Evolutionary conservation across 2,113 vertebrate genomes (phyloP), one percentile per base, ranked within the genome.

Genomic region (Vimba vimba): DNA sequence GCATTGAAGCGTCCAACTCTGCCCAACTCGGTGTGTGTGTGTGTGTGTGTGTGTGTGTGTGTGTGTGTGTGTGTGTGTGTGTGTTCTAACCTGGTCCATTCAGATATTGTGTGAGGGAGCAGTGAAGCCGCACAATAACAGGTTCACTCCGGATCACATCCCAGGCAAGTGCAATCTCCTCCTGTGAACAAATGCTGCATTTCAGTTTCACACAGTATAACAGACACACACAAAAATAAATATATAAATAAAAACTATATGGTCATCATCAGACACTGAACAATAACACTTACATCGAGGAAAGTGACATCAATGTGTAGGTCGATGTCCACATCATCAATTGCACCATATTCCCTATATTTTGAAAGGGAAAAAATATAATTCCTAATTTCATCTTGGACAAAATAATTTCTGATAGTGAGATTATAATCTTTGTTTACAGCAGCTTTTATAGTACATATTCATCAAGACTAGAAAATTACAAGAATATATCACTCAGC

Each of bases 321-420:
- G 93, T 97, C 97, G 91, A 97, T 97, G 92, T 97, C 97, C 91
- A 97, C 97, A 93, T 97, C 97, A 94, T 97, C 96, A 93, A 97
- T 97, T 92, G 96, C 96, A 95, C 96, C 97, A 91, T 97, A 97
- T 96, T 97, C 97, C 96, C 97, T 97, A 92, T 87, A 95, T 82
- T 69, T 50, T 7, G 33, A 52, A 33, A 2, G 10, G 23, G 6
- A 8, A 23, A 3, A 21, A 43, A 30, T 5, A 47, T 8, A 39
- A 10, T 79, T 79, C 21, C 30, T n/a, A 27, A 43, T 11, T 79
- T 59, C 52, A 64, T 81, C 36, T 62, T 11, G 1, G 15, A 81
- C 36, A 27, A 36, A 27, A 79, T 39, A 8, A 60, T 62, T 79
- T 57, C 4, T n/a, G 77, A 23, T 12, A 12, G 8, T 71, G 36